A percentile compares a stretch with the other conserved stretches of the same genome.
Evolutionary conservation across 2,113 vertebrate species (phyloP).

Genomic region (Sula dactylatra): DNA sequence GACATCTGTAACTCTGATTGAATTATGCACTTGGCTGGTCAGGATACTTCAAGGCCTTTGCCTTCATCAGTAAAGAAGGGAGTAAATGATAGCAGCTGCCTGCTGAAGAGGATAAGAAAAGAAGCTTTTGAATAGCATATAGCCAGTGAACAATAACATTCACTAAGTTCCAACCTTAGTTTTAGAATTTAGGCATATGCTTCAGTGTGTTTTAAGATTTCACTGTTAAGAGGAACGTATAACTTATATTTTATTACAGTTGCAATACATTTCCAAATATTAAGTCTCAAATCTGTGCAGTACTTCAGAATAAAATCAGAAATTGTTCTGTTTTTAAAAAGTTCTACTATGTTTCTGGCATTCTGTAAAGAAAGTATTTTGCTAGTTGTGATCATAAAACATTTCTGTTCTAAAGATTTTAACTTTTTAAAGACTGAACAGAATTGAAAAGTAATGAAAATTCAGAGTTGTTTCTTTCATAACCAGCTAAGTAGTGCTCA

Average conservation of each 20-base stretch:
- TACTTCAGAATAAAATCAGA: background rate
- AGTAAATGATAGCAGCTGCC: background rate
- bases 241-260: background rate
- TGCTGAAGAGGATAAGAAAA: background rate
- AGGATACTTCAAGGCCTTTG: background rate
- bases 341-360: background rate
- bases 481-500: background rate
- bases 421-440: background rate
- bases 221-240: fast-evolving
- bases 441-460: background rate
- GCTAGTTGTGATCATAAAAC: background rate
- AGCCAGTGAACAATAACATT: background rate
- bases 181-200: background rate
- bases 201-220: background rate
- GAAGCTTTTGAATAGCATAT: background rate
- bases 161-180: background rate
- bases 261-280: background rate
- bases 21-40: background rate
- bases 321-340: background rate
- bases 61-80: background rate
- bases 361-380: background rate
- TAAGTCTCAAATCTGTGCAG: background rate
- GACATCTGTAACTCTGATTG: background rate
- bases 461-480: background rate
- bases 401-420: background rate